Evolutionary conservation across 1,140 invertebrate genomes (phyloP).

Genomic region (Chymomyza costata): DNA sequence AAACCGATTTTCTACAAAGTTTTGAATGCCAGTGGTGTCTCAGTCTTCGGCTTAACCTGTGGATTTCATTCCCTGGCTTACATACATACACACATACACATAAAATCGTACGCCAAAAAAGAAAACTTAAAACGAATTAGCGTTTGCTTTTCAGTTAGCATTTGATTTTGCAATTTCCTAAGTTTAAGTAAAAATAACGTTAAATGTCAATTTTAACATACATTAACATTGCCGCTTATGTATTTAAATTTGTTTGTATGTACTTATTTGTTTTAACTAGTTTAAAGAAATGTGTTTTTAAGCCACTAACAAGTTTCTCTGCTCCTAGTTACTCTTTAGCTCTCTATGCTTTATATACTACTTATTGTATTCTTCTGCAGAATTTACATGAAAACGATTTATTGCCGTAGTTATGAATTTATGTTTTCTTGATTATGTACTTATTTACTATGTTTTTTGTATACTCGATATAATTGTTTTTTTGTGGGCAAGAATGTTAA

Average conservation of each 20-base stretch:
- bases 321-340: constrained; percentile 5
- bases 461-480: constrained; percentile 12
- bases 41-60: too few species aligned
- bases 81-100: background rate
- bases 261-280: background rate
- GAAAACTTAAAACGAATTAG: constrained; percentile 24
- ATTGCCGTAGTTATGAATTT: constrained; percentile 57
- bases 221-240: too few species aligned
- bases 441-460: constrained; percentile 33
- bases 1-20: too few species aligned
- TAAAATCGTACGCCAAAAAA: constrained; percentile 28
- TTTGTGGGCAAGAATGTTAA: background rate
- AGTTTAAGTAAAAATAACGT: too few species aligned
- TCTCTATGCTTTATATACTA: constrained; percentile 27
- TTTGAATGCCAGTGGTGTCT: too few species aligned
- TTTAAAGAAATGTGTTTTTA: too few species aligned
- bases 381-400: constrained; percentile 55
- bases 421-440: constrained; percentile 48
- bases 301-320: background rate
- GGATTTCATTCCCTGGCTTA: too few species aligned
- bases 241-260: background rate
- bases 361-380: constrained; percentile 6
- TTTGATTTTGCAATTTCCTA: too few species aligned
- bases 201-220: background rate
- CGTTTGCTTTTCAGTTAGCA: constrained; percentile 58